Evolutionary conservation across 2,888 invertebrate genomes (phyloP).

Genomic region (Aphrophora alni): DNA sequence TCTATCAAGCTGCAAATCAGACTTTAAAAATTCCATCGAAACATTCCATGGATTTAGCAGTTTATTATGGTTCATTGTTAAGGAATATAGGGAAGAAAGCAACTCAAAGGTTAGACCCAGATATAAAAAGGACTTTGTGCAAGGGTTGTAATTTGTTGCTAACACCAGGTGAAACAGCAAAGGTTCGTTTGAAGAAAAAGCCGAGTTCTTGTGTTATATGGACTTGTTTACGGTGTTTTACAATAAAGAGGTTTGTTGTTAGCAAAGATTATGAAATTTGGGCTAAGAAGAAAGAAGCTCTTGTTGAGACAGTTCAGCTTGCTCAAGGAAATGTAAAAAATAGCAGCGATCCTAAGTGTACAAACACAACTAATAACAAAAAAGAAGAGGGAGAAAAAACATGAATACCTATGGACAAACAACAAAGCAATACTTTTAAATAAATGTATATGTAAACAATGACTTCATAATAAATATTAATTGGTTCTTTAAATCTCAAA

Average conservation of each 20-base stretch:
- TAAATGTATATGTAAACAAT: too few relatives aligned
- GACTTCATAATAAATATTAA: too few relatives aligned
- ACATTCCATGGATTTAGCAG: conserved; percentile 57
- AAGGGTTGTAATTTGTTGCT: conserved; percentile 65
- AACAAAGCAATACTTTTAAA: too few relatives aligned
- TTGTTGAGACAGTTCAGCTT: conserved; percentile 56
- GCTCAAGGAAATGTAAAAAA: background rate
- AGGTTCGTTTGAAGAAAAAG: conserved; percentile 60
- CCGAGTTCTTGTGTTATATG: conserved; percentile 59
- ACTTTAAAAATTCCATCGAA: conserved; percentile 55
- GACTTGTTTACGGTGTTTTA: conserved; percentile 60
- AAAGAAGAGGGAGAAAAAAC: background rate
- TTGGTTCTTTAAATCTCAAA: too few relatives aligned
- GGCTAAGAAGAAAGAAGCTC: conserved; percentile 62
- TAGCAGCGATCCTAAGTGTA: background rate
- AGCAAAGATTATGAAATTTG: conserved; percentile 60
- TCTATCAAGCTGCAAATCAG: conserved; percentile 63
- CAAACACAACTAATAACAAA: background rate
- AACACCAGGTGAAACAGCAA: conserved; percentile 62
- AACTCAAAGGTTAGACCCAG: conserved; percentile 68
- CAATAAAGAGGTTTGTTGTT: conserved; percentile 56
- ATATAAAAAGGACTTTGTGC: conserved; percentile 66
- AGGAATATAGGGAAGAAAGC: conserved; percentile 65
- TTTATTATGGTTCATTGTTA: conserved; percentile 64
- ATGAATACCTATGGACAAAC: background rate